Base-by-base conservation (phyloP, 2,888 invertebrate species). In the Thumatha senex region DNA sequence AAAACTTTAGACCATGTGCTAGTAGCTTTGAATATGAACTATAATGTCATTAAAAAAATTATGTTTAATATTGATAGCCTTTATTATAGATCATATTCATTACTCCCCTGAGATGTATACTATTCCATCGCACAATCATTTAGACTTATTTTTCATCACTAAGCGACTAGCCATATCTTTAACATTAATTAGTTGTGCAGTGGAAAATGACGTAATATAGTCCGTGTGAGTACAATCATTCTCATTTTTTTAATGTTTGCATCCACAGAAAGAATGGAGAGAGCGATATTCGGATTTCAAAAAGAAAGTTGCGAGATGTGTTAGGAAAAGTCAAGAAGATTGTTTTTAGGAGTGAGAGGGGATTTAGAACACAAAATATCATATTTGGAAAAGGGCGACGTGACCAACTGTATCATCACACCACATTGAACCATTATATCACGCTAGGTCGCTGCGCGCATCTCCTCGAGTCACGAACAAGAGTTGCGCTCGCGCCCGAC, bases 261-360 rank as follows among this genome's bases (percentile, higher is more conserved):
- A 79, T 86, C 91, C 94, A 81, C 93, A 98, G 97, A 99, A 99
- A 96, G 98, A 98, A 94, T 98, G 98, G 98, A 95, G 99, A 92
- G 98, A 99, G 93, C 95, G 97, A 90, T 98, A 97, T 93, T 93
- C 96, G 89, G 98, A 98, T 92, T 99, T 99, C 93, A 99, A 98
- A 94, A 95, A 97, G 93, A 98, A 97, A 94, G 99, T 99, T 78
- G 98, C 98, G 78, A 95, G 96, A 92, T 98, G 98, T 94, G 99
- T 99, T 87, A 95, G 99, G 93, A 98, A 97, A 94, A 99, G 98
- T 95, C 98, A 99, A 95, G 99, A 99, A 92, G 97, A 98, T 93
- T 97, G 97, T 94, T 96, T 96, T 95, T 97, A 96, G 95, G 87
- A 90, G 86, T 70, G 67, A 67, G 72, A 72, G 80, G 76, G 72